These are phyloP conservation scores for Synergus itoensis DNA, from an alignment of 2,888 invertebrate genomes.

Conservation along the genomic window DNA sequence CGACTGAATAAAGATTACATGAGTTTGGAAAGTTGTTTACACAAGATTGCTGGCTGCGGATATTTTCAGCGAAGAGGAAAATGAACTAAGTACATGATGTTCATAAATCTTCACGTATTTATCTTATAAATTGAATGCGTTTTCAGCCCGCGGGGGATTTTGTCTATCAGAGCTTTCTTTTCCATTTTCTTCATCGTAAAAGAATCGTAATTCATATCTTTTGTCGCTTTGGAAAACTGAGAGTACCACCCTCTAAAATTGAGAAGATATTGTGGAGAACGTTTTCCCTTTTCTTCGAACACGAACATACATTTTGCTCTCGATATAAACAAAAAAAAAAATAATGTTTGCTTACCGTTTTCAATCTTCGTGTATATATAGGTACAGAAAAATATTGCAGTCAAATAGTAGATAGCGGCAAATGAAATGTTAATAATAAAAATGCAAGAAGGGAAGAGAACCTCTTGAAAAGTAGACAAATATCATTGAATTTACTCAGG, in stretches of 20 bases:
- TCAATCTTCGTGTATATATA: not conserved
- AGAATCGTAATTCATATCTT: not conserved
- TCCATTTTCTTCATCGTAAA: not conserved
- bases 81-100: conserved; percentile 40
- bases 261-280: not conserved
- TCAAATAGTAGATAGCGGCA: not conserved
- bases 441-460: too few relatives aligned
- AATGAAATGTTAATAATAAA: not conserved
- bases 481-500: too few relatives aligned
- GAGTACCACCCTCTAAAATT: not conserved
- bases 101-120: conserved; percentile 51
- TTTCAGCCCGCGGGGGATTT: conserved; percentile 43
- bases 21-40: conserved; percentile 52
- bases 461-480: not conserved
- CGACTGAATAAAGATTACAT: conserved; percentile 56
- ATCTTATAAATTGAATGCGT: conserved; percentile 55
- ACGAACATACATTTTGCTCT: not conserved
- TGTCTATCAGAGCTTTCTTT: not conserved
- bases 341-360: not conserved
- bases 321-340: conserved; percentile 5
- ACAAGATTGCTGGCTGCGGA: conserved; percentile 45
- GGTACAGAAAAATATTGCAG: not conserved
- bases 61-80: conserved; percentile 48
- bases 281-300: not conserved
- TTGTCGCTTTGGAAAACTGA: not conserved